Conservation (phyloP, 2,797 vertebrate genomes). For the Rhynchonycteris naso region DNA sequence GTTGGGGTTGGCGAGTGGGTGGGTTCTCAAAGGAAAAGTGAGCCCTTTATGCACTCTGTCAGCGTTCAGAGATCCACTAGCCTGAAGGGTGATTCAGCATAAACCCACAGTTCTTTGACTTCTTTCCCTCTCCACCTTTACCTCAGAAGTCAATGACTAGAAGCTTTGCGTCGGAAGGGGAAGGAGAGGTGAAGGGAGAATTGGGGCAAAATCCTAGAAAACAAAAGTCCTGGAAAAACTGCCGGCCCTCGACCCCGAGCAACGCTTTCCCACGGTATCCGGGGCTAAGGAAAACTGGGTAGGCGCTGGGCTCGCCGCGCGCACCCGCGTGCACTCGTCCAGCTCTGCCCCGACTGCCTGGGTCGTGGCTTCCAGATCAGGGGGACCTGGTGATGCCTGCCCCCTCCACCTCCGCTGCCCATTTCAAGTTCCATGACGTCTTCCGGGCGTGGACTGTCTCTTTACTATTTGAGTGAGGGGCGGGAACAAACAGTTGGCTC, state of each 20-base stretch:
- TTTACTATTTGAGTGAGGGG: neutral
- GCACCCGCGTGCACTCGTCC: too few relatives aligned
- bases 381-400: accelerated
- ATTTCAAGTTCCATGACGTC: neutral
- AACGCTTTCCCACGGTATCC: accelerated
- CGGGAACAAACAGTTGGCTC: neutral
- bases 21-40: neutral
- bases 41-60: neutral
- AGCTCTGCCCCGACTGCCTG: accelerated
- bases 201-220: neutral
- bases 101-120: neutral
- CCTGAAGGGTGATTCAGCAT: neutral
- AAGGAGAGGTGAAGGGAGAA: accelerated
- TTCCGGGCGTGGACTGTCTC: neutral
- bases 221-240: neutral
- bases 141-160: accelerated
- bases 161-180: neutral
- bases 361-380: accelerated
- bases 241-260: accelerated
- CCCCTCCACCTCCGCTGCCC: neutral
- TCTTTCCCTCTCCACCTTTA: neutral
- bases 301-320: accelerated
- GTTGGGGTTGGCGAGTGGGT: neutral
- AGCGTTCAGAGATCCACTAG: neutral
- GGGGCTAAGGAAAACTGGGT: accelerated